These are phyloP conservation scores for Cyphomyrus plagiostoma DNA, from an alignment of 2,113 vertebrate species.

Conservation along the genomic window DNA sequence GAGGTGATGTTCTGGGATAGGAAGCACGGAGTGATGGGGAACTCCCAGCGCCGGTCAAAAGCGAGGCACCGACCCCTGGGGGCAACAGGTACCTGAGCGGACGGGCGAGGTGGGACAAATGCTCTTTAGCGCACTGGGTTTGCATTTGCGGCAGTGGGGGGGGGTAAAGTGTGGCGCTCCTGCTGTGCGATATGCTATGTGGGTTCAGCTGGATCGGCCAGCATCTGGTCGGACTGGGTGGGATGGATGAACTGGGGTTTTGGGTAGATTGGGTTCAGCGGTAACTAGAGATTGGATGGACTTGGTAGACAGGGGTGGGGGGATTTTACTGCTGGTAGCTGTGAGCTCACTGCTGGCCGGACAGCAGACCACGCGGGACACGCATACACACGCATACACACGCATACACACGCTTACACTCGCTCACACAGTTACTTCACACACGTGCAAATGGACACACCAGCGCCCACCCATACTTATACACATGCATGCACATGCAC, in stretches of 20 bases:
- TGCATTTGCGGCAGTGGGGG: neutral
- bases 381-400: neutral
- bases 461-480: neutral
- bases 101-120: neutral
- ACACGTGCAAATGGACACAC: neutral
- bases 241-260: neutral
- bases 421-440: neutral
- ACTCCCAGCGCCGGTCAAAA: conserved; percentile 66
- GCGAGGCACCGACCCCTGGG: conserved; percentile 65
- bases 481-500: neutral
- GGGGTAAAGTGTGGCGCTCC: neutral
- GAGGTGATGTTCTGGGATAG: conserved; percentile 72
- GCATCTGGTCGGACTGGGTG: neutral
- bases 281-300: neutral
- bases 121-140: neutral
- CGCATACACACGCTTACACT: neutral
- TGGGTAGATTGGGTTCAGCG: neutral
- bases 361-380: neutral
- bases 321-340: neutral
- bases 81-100: conserved; percentile 58
- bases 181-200: neutral
- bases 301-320: neutral
- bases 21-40: conserved; percentile 61
- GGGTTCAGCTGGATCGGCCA: neutral
- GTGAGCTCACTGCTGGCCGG: neutral